Base-by-base conservation (phyloP, 2,888 invertebrate genomes). In the Drosophila emarginata region DNA sequence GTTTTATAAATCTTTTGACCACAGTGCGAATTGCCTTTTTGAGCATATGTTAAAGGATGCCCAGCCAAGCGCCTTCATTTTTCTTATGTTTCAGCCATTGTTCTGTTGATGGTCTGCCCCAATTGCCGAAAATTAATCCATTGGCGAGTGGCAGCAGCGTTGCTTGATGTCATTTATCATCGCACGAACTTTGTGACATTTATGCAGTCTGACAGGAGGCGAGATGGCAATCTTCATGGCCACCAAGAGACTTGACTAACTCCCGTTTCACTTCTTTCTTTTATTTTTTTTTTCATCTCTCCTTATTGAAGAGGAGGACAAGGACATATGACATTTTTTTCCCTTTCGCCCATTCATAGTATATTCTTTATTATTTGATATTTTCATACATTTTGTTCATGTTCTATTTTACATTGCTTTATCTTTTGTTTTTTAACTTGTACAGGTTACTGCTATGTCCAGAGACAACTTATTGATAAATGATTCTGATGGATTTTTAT, bases 91-190 rank as follows among this genome's bases (percentile, higher is more conserved):
- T 14, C 50, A 15, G 4, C 14, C n/a, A 32, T 39, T 56, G 51
- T 28, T 32, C 59, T 52, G 50, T 7, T 59, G 32, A 51, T 50
- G 15, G 36, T 32, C 11, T 51, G 40, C 4, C n/a, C 14, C 37
- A 23, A 39, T 60, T 62, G 37, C 28, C 9, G n/a, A 28, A 66
- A 68, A 72, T 69, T 74, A 64, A 62, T 67, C 70, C 62, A 67
- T 62, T 64, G 69, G 65, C 65, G 26, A 74, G 56, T 67, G 67
- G 67, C 75, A 11, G 18, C 4, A 12, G 45, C 45, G 18, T 21
- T 76, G 69, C 67, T 69, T 70, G 56, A 70, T 80, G 77, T 84
- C 89, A 84, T 90, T 88, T 87, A 88, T 90, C 83, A 90, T 79
- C 72, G 75, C 73, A 66, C 64, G 77, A 86, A 83, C 84, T 88